Percentiles rank a stretch among this genome's conserved stretches.
Conservation (phyloP, 1,140 invertebrate genomes). For the Nasonia vitripennis region DNA sequence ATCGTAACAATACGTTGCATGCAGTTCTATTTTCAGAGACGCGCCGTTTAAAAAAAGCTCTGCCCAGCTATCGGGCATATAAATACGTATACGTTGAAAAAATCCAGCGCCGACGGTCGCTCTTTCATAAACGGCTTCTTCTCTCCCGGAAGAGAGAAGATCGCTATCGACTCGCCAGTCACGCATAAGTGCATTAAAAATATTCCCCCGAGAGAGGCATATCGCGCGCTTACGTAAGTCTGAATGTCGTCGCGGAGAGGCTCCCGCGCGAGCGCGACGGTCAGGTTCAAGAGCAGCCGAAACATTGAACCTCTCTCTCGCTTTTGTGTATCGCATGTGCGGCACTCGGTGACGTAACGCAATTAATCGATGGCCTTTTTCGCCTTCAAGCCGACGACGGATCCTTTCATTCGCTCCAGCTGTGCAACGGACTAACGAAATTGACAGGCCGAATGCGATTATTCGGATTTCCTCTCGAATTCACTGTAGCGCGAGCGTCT, state of each 20-base stretch:
- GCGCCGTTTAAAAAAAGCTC: background rate
- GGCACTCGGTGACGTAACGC: background rate
- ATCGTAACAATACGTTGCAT: background rate
- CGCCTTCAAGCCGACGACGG: background rate
- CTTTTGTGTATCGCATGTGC: background rate
- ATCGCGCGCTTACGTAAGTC: background rate
- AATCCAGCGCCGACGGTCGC: background rate
- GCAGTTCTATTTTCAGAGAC: background rate
- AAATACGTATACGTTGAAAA: background rate
- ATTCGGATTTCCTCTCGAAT: too few species aligned
- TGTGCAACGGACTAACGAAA: background rate
- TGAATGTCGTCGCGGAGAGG: background rate
- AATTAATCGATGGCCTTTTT: background rate
- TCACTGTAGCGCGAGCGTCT: too few species aligned
- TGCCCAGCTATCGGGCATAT: background rate
- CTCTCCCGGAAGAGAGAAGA: background rate
- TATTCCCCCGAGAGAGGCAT: background rate
- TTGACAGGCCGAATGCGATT: background rate
- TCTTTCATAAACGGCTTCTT: background rate
- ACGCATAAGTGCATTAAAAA: background rate
- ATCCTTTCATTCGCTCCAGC: background rate
- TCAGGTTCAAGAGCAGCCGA: slow-evolving; percentile 48
- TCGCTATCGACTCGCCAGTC: background rate
- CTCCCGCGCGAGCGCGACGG: background rate
- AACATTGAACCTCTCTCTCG: slow-evolving; percentile 14